Conservation (phyloP, 2,797 vertebrate genomes). For the Rhabdophis nuchalis region DNA sequence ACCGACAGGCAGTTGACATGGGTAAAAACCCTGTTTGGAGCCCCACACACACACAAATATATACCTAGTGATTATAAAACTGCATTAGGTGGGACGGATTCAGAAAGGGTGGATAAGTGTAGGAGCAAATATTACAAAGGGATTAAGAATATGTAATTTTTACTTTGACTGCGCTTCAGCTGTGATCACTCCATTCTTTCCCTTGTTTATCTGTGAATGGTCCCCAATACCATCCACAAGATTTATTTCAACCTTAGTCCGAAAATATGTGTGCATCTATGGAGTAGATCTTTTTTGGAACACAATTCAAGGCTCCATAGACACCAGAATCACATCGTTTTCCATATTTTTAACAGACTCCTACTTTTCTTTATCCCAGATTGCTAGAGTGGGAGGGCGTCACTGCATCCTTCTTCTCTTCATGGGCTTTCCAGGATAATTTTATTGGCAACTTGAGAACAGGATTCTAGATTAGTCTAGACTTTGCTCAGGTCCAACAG, state of each 20-base stretch:
- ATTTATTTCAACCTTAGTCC: background rate
- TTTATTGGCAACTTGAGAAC: background rate
- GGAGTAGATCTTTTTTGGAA: background rate
- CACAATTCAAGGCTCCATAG: background rate
- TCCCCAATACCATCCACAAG: background rate
- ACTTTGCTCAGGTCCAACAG: background rate
- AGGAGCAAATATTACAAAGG: background rate
- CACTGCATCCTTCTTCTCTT: background rate
- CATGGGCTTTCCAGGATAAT: background rate
- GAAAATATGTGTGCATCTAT: background rate
- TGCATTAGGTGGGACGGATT: background rate
- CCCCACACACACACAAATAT: background rate
- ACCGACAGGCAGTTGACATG: background rate
- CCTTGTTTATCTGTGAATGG: background rate
- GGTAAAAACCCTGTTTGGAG: too few species aligned
- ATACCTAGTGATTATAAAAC: background rate
- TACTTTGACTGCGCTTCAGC: background rate
- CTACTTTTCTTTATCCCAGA: too few species aligned
- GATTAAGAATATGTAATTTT: background rate
- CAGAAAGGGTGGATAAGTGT: background rate
- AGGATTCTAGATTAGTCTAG: background rate
- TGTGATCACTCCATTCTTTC: background rate
- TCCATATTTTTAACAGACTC: background rate
- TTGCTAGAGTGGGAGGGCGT: background rate
- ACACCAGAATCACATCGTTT: background rate